Evolutionary conservation across 2,797 vertebrate genomes (phyloP).

Genomic region (Cirrhinus molitorella): DNA sequence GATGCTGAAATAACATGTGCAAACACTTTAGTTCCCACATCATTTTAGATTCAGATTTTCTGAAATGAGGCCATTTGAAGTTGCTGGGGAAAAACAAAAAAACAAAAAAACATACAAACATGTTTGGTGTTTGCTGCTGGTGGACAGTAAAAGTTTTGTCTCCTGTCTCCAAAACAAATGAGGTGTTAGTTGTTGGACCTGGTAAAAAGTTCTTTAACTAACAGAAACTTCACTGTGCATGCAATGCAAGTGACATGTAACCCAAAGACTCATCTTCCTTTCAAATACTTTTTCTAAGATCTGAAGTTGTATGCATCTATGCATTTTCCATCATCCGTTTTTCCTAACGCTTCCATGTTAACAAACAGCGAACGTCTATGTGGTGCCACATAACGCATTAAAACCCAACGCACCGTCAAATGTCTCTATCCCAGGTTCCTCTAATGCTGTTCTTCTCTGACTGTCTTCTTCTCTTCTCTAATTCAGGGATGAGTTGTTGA

Average conservation of each 20-base stretch:
- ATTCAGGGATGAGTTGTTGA: constrained; percentile 89
- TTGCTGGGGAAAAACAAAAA: too few species aligned
- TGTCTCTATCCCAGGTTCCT: constrained; percentile 61
- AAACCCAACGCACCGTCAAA: constrained; percentile 65
- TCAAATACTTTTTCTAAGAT: not conserved
- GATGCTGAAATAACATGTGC: not conserved
- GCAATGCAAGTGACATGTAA: constrained; percentile 12
- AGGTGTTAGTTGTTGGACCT: not conserved
- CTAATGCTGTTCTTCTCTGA: constrained; percentile 72
- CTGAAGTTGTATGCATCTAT: constrained; percentile 12
- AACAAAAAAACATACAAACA: not conserved
- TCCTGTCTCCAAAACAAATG: constrained; percentile 41
- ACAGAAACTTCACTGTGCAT: constrained; percentile 18
- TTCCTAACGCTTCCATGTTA: constrained; percentile 48
- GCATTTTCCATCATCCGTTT: constrained; percentile 27
- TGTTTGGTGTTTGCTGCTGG: not conserved
- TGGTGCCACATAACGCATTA: constrained; percentile 35
- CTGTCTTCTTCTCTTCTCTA: constrained; percentile 85
- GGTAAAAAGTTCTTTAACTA: not conserved
- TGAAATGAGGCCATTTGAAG: not conserved
- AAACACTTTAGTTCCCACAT: not conserved
- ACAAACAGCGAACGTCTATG: constrained; percentile 30
- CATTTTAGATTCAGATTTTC: not conserved
- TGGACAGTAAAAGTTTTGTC: constrained; percentile 39
- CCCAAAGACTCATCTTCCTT: constrained; percentile 2